phyloP scores from a whole-genome alignment of 2,113 vertebrate genomes.

The Cacatua alba region DNA sequence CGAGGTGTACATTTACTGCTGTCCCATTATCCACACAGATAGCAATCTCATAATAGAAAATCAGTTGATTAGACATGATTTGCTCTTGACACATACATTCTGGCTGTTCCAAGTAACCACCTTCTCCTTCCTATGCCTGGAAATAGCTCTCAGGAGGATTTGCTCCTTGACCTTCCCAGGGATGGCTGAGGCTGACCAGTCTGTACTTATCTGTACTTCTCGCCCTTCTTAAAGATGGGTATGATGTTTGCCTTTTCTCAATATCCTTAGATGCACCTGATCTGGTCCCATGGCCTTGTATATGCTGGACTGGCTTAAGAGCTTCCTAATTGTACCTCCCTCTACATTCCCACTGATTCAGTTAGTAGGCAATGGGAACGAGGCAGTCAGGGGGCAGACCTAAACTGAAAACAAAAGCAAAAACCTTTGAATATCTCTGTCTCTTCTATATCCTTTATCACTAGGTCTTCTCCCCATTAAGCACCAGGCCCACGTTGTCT shows the following conservation, averaged over 20 bases:
- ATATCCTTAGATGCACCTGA: not conserved
- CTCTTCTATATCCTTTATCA: not conserved
- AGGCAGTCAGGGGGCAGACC: not conserved
- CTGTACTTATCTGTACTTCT: not conserved
- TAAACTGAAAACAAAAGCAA: not conserved
- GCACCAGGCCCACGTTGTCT: not conserved
- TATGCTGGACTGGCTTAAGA: not conserved
- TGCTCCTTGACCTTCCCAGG: not conserved
- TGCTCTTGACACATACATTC: not conserved
- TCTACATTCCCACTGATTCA: not conserved
- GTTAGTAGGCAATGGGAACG: not conserved
- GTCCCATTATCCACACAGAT: not conserved
- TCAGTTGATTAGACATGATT: not conserved
- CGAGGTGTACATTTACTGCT: not conserved
- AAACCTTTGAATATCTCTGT: not conserved
- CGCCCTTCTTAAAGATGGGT: not conserved
- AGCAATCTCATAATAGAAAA: not conserved
- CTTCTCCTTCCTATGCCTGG: not conserved
- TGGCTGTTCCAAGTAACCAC: not conserved
- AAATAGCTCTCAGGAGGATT: not conserved
- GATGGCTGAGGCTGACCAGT: not conserved
- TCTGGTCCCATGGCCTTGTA: not conserved
- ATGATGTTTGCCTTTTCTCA: not conserved
- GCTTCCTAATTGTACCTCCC: not conserved
- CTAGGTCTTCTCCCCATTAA: not conserved